Base-by-base conservation (phyloP, 1,140 invertebrate genomes). In the Stenopsyche tienmushanensis region DNA sequence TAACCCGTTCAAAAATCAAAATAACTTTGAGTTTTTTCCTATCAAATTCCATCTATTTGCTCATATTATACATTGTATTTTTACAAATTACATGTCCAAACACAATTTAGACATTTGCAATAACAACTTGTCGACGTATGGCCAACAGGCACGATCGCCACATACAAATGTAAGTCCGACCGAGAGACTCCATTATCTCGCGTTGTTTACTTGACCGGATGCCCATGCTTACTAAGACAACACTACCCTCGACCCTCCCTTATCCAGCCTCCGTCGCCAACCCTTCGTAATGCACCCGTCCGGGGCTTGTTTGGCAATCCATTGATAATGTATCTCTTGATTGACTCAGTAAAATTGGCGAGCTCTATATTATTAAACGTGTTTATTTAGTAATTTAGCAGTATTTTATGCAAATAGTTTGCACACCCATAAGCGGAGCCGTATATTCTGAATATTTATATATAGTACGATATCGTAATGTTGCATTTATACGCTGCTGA, bases 311-410 rank as follows among this genome's bases (percentile, higher is more conserved):
- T 70, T 66, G 62, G 45, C 41, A 60, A 62, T 60, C 49, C 68
- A 64, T 70, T 66, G 62, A 70, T 70, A 70, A 70, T 70, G 62
- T 60, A 66, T 60, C 64, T 65, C 68, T 70, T 62, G 68, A 66
- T 66, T 59, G 59, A 54, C 67, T 62, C 49, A 13, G 41, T 62
- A 42, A 59, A 62, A 47, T 62, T 47, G 67, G 53, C 59, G 53
- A 67, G 39, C 53, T 52, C 42, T 50, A 62, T 47, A 54, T 58
- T 64, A 59, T 52, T 63, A 69, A 64, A 42, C 0, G 7, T 69
- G 67, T 66, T 69, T 65, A 64, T 66, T 66, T 25, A 69, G 41
- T 57, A 57, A 69, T 65, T 53, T 68, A 25, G 18, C 2, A 39
- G 3, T n/a, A 42, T 45, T 44, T 49, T 67, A 63, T 52, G 42